Evolutionary conservation across 2,113 vertebrate species (phyloP).

Genomic region (Leptosomus discolor): DNA sequence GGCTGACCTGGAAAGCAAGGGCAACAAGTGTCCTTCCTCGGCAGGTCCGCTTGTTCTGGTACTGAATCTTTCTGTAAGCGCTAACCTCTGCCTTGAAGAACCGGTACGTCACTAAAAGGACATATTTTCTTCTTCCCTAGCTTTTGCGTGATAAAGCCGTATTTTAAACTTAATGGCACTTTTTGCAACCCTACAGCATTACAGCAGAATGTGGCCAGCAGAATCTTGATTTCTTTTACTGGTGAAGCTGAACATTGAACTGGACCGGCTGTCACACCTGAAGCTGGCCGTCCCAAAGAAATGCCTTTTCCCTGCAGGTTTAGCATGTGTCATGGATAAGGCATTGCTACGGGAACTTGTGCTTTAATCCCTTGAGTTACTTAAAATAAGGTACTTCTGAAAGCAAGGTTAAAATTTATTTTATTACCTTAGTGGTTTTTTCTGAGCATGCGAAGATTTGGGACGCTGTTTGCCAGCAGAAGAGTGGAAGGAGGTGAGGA

Average conservation of each 20-base stretch:
- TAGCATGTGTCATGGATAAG: neutral
- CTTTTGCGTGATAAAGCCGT: neutral
- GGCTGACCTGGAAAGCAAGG: neutral
- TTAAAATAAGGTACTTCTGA: neutral
- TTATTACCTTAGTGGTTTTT: neutral
- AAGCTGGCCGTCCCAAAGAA: neutral
- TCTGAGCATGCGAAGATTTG: neutral
- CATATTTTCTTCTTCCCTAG: neutral
- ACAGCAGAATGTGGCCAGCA: neutral
- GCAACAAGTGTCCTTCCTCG: neutral
- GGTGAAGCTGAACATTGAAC: neutral
- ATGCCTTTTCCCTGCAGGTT: neutral
- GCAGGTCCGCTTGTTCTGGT: neutral
- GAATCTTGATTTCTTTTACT: neutral
- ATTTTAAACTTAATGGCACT: neutral
- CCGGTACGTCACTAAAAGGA: neutral
- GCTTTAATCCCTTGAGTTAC: accelerated
- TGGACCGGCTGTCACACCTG: neutral
- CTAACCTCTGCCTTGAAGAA: neutral
- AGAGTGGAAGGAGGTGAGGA: neutral
- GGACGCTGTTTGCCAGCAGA: neutral
- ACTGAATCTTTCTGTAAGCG: neutral
- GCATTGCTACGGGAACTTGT: neutral
- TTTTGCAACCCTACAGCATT: neutral
- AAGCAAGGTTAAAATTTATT: neutral